Percentiles rank a stretch among this genome's conserved stretches.
These are phyloP conservation scores for Pimephales promelas DNA, from an alignment of 2,113 vertebrate species.

Conservation along the genomic window DNA sequence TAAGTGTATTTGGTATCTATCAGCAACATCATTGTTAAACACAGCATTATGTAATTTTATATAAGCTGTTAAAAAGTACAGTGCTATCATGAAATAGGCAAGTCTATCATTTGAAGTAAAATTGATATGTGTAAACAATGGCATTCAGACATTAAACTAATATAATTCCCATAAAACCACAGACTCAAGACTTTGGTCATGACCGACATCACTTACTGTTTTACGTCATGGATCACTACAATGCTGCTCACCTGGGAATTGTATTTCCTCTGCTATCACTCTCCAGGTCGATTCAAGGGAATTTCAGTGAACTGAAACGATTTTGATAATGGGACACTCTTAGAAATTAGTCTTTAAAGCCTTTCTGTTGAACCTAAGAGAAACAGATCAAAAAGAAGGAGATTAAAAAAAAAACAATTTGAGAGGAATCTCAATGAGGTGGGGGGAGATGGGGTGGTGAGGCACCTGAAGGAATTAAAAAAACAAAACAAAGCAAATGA, in stretches of 20 bases:
- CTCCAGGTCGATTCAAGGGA: neutral
- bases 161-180: neutral
- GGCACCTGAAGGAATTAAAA: conserved; percentile 22
- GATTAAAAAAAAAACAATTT: conserved; percentile 4
- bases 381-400: conserved; percentile 10
- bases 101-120: neutral
- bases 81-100: neutral
- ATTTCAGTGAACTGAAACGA: conserved; percentile 4
- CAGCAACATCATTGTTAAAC: neutral
- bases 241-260: neutral
- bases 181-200: neutral
- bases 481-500: neutral
- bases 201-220: neutral
- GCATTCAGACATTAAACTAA: neutral
- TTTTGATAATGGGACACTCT: neutral
- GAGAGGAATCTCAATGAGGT: neutral
- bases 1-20: neutral
- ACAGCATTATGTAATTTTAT: neutral
- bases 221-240: neutral
- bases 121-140: neutral
- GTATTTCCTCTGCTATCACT: neutral
- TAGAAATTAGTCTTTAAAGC: too few species aligned
- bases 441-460: conserved; percentile 46
- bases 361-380: neutral
- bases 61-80: neutral